Evolutionary conservation across 2,888 invertebrate species (phyloP).

Genomic region (Lithophane leautieri): DNA sequence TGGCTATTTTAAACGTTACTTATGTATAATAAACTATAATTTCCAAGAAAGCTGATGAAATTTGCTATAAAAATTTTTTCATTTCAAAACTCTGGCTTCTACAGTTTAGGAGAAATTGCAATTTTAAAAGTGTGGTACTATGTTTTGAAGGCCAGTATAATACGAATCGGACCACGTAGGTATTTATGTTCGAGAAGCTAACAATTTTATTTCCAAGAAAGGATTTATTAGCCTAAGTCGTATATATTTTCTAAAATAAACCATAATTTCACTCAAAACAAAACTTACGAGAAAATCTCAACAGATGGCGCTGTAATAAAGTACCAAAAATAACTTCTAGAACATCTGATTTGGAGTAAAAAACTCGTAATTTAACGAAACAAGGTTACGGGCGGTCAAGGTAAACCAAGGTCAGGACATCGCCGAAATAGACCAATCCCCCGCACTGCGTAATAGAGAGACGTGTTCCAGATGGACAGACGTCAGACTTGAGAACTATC

Average conservation of each 20-base stretch:
- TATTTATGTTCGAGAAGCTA: not conserved
- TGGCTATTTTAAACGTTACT: no score
- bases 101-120: no score
- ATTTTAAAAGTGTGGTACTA: no score
- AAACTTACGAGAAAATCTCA: slow-evolving; percentile 25
- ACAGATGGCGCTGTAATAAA: slow-evolving; percentile 66
- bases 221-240: not conserved
- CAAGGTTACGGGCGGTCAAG: slow-evolving; percentile 79
- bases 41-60: no score
- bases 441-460: slow-evolving; percentile 48
- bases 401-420: slow-evolving; percentile 73
- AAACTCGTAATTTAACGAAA: slow-evolving; percentile 51
- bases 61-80: no score
- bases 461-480: slow-evolving; percentile 31
- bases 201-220: not conserved
- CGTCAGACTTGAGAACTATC: slow-evolving; percentile 4
- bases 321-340: slow-evolving; percentile 69
- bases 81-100: no score
- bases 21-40: no score
- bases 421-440: slow-evolving; percentile 59
- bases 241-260: not conserved
- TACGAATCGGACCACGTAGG: not conserved
- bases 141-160: no score
- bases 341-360: slow-evolving; percentile 67
- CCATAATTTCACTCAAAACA: not conserved